Percentiles rank a stretch among this genome's conserved stretches.
phyloP scores from a whole-genome alignment of 2,113 vertebrate species.

The Vombatus ursinus region DNA sequence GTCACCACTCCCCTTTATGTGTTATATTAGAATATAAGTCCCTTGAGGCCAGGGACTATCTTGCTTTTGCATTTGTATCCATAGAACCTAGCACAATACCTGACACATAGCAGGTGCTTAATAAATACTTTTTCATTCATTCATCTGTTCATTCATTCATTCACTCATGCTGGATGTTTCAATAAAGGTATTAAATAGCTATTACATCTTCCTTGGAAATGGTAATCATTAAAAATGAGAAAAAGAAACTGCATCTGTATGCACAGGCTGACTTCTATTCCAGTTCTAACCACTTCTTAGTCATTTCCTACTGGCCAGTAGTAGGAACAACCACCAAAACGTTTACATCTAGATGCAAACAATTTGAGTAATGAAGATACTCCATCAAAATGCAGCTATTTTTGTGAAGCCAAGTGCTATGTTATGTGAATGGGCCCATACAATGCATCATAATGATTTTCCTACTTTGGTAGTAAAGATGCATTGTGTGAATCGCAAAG shows the following conservation, averaged over 20 bases:
- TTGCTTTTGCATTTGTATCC: not conserved
- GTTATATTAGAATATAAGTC: not conserved
- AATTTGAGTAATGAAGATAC: constrained; percentile 8
- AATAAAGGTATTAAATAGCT: not conserved
- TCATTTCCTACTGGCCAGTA: constrained; percentile 8
- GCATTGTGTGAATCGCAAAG: constrained; percentile 40
- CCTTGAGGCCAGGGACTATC: not conserved
- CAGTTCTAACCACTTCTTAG: constrained; percentile 12
- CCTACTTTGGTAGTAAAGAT: not conserved
- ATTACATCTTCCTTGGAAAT: not conserved
- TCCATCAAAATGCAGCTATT: constrained; percentile 41
- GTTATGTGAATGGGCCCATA: constrained; percentile 13
- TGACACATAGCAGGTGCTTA: not conserved
- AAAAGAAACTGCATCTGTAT: not conserved
- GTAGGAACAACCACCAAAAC: not conserved
- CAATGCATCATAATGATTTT: constrained; percentile 16
- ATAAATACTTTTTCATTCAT: constrained; percentile 17
- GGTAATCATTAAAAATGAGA: not conserved
- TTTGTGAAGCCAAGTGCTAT: constrained; percentile 19
- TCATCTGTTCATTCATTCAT: not conserved
- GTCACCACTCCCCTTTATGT: not conserved
- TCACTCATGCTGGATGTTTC: constrained; percentile 3
- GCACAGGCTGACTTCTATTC: not conserved
- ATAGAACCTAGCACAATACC: not conserved
- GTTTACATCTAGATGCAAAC: constrained; percentile 30